Evolutionary conservation across 64 coral and sea anemone genomes (phyloP).

Genomic region (Montipora cactus): DNA sequence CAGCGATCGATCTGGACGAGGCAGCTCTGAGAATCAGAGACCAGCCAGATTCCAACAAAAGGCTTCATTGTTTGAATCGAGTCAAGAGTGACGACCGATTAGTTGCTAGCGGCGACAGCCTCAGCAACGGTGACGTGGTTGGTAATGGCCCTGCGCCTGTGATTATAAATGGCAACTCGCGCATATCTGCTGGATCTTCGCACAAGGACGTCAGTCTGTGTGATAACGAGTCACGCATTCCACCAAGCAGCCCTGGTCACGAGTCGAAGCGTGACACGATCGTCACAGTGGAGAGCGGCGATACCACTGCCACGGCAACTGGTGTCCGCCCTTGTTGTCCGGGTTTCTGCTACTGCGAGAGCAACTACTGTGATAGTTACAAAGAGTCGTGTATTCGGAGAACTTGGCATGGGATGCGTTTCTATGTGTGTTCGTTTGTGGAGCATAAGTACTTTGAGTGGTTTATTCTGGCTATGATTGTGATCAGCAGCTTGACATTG

Average conservation of each 20-base stretch:
- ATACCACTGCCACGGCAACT: conserved; percentile 61
- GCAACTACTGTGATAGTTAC: conserved; percentile 81
- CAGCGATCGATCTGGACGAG: conserved; percentile 86
- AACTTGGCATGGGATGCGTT: conserved; percentile 81
- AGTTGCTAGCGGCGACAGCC: conserved; percentile 77
- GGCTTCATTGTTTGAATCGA: conserved; percentile 59
- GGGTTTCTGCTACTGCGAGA: conserved; percentile 87
- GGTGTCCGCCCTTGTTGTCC: conserved; percentile 92
- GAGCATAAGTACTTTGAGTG: conserved; percentile 99
- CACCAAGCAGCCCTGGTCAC: conserved; percentile 64
- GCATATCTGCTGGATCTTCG: conserved; percentile 85
- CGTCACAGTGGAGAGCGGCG: conserved; percentile 89
- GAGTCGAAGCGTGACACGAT: conserved; percentile 96
- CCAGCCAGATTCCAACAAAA: conserved; percentile 66
- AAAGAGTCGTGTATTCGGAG: conserved; percentile 84
- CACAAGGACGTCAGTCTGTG: conserved; percentile 92
- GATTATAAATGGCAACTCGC: conserved; percentile 86
- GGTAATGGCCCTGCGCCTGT: conserved; percentile 91
- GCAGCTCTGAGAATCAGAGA: conserved; percentile 81
- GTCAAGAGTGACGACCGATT: conserved; percentile 74
- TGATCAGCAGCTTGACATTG: conserved; percentile 93
- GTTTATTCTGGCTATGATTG: conserved; percentile 94
- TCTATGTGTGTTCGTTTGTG: conserved; percentile 71
- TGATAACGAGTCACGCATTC: conserved; percentile 95
- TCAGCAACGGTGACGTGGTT: conserved; percentile 91